A percentile compares a stretch with the other conserved stretches of the same genome.
These are phyloP conservation scores for Lamellibrachia satsuma DNA, from an alignment of 2,888 invertebrate genomes.

Conservation along the genomic window DNA sequence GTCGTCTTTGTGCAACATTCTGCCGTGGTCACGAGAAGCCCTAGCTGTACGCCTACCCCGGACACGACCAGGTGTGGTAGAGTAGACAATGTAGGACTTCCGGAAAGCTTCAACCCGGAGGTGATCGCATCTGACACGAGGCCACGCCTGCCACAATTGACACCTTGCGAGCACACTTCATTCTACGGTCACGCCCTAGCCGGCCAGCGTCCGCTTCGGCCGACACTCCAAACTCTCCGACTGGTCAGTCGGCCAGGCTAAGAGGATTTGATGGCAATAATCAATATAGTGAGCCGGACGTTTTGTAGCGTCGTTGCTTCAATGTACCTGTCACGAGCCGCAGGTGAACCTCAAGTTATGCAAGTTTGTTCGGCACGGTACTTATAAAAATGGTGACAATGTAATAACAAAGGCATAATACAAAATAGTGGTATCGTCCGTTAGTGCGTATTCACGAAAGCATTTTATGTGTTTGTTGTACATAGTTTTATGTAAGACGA, in stretches of 20 bases:
- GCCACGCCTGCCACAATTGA: not conserved
- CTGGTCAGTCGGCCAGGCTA: not conserved
- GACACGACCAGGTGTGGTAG: not conserved
- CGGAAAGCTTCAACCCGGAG: not conserved
- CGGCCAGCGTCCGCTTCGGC: not conserved
- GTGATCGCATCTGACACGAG: not conserved
- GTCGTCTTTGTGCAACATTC: not conserved
- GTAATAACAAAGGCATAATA: not conserved
- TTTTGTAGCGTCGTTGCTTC: not conserved
- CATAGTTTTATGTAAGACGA: not conserved
- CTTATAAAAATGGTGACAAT: not conserved
- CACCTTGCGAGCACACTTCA: not conserved
- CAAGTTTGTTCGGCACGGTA: not conserved
- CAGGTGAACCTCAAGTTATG: not conserved
- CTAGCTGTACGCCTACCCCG: not conserved
- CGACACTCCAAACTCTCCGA: not conserved
- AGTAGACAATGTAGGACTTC: not conserved
- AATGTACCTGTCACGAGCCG: not conserved
- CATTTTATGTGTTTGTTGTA: not conserved
- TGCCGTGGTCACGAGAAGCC: not conserved
- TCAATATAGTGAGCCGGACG: not conserved
- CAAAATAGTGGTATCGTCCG: not conserved
- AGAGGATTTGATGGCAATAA: not conserved
- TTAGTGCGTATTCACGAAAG: not conserved
- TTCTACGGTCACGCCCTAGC: not conserved